A percentile compares a stretch with the other conserved stretches of the same genome.
Conservation (phyloP, 2,113 vertebrate genomes). For the Isurus oxyrinchus region DNA sequence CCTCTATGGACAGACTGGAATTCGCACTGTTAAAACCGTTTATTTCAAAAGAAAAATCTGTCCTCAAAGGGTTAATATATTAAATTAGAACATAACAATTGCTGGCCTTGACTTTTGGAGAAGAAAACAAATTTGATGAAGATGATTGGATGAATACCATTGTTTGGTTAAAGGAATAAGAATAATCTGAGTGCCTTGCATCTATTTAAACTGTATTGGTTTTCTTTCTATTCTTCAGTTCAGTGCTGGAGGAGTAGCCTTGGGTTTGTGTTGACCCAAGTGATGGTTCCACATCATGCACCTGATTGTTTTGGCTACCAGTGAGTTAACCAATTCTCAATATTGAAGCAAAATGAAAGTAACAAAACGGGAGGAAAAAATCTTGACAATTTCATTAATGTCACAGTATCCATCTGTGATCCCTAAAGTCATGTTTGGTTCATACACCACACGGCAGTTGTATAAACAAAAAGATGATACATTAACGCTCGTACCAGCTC, state of each 20-base stretch:
- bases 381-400: conserved; percentile 21
- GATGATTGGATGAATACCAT: conserved; percentile 71
- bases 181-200: conserved; percentile 93
- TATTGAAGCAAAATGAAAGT: conserved; percentile 18
- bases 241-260: conserved; percentile 32
- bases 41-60: conserved; percentile 49
- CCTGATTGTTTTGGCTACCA: neutral
- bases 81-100: conserved; percentile 61
- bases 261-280: conserved; percentile 29
- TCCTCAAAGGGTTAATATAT: conserved; percentile 73
- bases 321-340: conserved; percentile 25
- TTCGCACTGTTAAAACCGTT: conserved; percentile 61
- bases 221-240: conserved; percentile 72
- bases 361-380: neutral
- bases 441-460: conserved; percentile 63
- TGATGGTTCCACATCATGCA: conserved; percentile 5
- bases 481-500: neutral
- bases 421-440: conserved; percentile 64
- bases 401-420: neutral
- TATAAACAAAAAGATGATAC: conserved; percentile 47
- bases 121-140: conserved; percentile 54
- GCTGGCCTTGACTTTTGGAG: conserved; percentile 74
- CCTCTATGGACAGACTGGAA: conserved; percentile 73
- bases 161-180: conserved; percentile 69
- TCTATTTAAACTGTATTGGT: conserved; percentile 74